Base-by-base conservation (phyloP, 1,140 invertebrate genomes). In the Bombus fervidus region DNA sequence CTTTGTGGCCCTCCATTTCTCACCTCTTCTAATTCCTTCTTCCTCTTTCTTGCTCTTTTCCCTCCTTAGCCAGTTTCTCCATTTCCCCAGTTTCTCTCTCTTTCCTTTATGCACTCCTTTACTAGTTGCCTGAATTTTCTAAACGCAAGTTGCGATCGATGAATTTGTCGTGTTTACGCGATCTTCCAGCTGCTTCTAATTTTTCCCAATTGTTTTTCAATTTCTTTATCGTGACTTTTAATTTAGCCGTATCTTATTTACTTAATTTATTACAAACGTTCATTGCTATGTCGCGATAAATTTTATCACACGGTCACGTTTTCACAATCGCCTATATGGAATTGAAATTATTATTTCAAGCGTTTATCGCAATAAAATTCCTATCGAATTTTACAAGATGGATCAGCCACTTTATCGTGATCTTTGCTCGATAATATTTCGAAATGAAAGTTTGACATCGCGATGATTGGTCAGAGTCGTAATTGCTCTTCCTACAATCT, bases 401-500 rank as follows among this genome's bases (percentile, higher is more conserved):
- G 41, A 47, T 43, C 72, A 22, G 15, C 9, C 28, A 1, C 0
- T 13, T 62, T 62, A 62, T n/a, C 59, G 59, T 6, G 72, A 53
- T 31, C 34, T 53, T 47, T 34, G 22, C 31, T 25, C 12, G 41
- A 31, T 57, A 57, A 5, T 10, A 22, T 57, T 80, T n/a, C 37
- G 18, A 72, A 43, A 62, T 4, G 80, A 73, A n/a, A 64, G 62
- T 39, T 64, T 31, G 39, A 47, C 22, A 18, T 39, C 2, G 5
- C 41, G 59, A 34, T n/a, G 10, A 4, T n/a, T n/a, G 28, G 28
- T 62, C 59, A 13, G 59, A 0, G 10, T 28, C 59, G 0, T 41
- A 25, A 22, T 10, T 47, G 25, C 18, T 83, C 62, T 76, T 83
- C 73, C 73, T 83, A 83, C 73, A n/a, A 77, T 77, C 62, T 83